Evolutionary conservation across 1,140 invertebrate genomes (phyloP).

Genomic region (Helicoverpa armigera): DNA sequence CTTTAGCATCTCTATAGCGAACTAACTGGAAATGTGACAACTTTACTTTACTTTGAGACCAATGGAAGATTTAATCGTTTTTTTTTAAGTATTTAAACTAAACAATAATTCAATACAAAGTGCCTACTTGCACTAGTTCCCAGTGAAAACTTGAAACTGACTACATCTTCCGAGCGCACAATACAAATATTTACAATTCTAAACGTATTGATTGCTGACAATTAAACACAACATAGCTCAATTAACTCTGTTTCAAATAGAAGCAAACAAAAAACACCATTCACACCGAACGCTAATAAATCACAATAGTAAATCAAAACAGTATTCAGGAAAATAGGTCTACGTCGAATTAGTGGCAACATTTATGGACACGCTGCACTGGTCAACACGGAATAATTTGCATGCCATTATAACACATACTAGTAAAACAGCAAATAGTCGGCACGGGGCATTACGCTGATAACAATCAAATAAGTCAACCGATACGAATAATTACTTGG

Average conservation of each 20-base stretch:
- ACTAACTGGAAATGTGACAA: conserved; percentile 18
- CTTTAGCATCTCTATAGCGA: conserved; percentile 28
- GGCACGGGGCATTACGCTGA: conserved; percentile 39
- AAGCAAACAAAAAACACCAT: conserved; percentile 6
- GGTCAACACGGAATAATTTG: conserved; percentile 32
- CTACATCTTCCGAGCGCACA: not conserved
- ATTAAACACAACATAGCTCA: not conserved
- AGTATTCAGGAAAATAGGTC: not conserved
- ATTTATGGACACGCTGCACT: conserved; percentile 29
- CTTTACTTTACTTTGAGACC: conserved; percentile 37
- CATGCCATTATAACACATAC: conserved; percentile 39
- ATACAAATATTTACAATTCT: not conserved
- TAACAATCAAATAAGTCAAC: conserved; percentile 62
- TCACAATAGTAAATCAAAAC: not conserved
- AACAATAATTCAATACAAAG: not conserved
- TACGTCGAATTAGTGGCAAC: conserved; percentile 29
- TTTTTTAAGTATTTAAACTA: too few species aligned
- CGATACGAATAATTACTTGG: conserved; percentile 60
- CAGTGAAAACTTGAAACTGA: too few species aligned
- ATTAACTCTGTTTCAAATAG: not conserved
- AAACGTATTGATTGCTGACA: not conserved
- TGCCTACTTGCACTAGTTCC: too few species aligned
- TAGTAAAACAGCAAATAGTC: conserved; percentile 1
- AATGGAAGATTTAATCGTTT: not conserved
- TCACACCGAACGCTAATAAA: not conserved